phyloP scores from a whole-genome alignment of 2,113 vertebrate genomes.

The Eira barbara region DNA sequence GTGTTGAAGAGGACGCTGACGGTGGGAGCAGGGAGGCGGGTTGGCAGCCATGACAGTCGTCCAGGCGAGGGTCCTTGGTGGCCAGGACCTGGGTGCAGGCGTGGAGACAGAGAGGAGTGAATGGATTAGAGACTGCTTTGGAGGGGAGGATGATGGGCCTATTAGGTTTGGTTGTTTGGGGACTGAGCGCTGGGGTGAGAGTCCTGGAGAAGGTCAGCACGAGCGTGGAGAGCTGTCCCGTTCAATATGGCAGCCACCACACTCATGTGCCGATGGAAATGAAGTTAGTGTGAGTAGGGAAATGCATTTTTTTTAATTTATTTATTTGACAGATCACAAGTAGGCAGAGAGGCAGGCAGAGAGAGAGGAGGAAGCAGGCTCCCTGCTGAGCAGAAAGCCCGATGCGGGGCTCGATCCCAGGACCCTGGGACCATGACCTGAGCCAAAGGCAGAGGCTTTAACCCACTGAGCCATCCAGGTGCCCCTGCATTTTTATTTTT shows the following conservation, averaged over 20 bases:
- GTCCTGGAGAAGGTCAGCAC: not conserved
- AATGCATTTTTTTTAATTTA: not conserved
- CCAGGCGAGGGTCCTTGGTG: not conserved
- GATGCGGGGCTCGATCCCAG: too few species aligned
- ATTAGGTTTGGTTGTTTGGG: not conserved
- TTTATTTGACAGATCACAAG: too few species aligned
- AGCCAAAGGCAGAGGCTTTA: too few species aligned
- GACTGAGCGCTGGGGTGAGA: not conserved
- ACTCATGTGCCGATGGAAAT: not conserved
- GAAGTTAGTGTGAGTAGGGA: not conserved
- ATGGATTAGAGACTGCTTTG: not conserved
- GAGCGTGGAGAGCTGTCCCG: not conserved
- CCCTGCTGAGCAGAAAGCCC: too few species aligned
- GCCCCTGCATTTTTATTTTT: not conserved
- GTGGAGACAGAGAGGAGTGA: not conserved
- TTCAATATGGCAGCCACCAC: not conserved
- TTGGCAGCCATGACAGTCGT: not conserved
- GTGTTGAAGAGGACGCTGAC: not conserved
- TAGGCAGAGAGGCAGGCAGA: too few species aligned
- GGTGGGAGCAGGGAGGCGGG: not conserved
- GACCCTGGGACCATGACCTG: too few species aligned
- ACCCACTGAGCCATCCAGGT: too few species aligned
- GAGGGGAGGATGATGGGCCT: not conserved
- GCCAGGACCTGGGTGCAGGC: too few species aligned
- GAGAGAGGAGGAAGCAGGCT: too few species aligned